Conservation (phyloP, 1,140 invertebrate genomes). For the Platyscapa corneri region DNA sequence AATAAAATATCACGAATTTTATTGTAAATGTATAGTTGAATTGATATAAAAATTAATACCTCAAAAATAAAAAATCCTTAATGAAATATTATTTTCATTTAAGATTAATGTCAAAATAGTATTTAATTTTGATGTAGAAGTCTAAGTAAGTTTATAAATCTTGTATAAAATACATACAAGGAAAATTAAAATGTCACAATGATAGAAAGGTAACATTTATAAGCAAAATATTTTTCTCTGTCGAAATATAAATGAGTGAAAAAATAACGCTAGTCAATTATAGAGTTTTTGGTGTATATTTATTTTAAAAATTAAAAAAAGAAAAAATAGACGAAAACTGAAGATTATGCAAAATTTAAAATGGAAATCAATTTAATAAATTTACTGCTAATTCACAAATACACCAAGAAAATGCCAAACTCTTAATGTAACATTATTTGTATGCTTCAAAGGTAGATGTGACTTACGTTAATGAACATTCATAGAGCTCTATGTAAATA, state of each 20-base stretch:
- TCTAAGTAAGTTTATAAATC: constrained; percentile 25
- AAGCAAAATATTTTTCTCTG: constrained; percentile 42
- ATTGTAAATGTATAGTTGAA: background rate
- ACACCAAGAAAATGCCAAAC: constrained; percentile 57
- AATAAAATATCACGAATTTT: constrained; percentile 17
- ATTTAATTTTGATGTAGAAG: no score
- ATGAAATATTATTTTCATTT: background rate
- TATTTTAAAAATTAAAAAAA: constrained; percentile 1
- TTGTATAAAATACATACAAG: constrained; percentile 24
- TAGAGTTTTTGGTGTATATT: constrained; percentile 56
- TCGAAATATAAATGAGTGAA: constrained; percentile 51
- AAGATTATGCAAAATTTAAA: constrained; percentile 20
- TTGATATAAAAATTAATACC: constrained; percentile 19
- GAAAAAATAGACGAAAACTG: constrained; percentile 21
- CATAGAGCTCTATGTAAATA: constrained; percentile 58
- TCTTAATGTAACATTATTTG: constrained; percentile 60
- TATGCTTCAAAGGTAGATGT: constrained; percentile 54
- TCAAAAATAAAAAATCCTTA: constrained; percentile 13
- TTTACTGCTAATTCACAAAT: constrained; percentile 6
- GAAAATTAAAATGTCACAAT: background rate
- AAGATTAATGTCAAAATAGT: constrained; percentile 14
- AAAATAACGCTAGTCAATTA: constrained; percentile 72
- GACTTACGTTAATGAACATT: constrained; percentile 55
- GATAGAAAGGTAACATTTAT: background rate
- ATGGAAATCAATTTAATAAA: constrained; percentile 19